phyloP scores from a whole-genome alignment of 2,797 vertebrate genomes.

The Helarctos malayanus region DNA sequence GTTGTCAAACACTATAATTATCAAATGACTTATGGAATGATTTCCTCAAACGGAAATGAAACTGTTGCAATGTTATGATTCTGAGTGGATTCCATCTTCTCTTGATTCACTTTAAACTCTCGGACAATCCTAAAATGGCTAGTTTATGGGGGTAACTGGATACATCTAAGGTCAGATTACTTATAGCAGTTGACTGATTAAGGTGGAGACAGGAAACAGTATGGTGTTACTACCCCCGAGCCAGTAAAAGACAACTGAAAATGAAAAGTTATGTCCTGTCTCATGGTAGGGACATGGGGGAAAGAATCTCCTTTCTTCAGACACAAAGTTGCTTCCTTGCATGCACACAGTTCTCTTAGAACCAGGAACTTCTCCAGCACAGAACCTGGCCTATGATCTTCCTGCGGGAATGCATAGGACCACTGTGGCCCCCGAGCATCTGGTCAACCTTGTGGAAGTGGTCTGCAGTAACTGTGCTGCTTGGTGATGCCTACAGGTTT shows the following conservation, averaged over 20 bases:
- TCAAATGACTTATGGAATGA: not conserved
- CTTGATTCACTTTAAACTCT: not conserved
- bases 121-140: not conserved
- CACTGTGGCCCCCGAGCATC: not conserved
- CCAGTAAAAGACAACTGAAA: not conserved
- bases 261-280: not conserved
- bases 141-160: not conserved
- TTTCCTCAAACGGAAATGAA: conserved; percentile 9
- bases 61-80: not conserved
- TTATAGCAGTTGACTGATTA: not conserved
- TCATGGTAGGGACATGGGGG: not conserved
- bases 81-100: not conserved
- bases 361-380: not conserved
- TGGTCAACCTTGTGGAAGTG: conserved; percentile 51
- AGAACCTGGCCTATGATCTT: not conserved
- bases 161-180: not conserved
- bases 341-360: not conserved
- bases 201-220: not conserved
- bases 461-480: not conserved
- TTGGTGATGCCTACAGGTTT: conserved; percentile 4
- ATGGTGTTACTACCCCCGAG: not conserved
- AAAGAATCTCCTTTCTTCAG: not conserved
- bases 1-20: not conserved
- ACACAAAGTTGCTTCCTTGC: not conserved
- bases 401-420: not conserved